Evolutionary conservation across 2,797 vertebrate species (phyloP).

Genomic region (Tamandua tetradactyla): DNA sequence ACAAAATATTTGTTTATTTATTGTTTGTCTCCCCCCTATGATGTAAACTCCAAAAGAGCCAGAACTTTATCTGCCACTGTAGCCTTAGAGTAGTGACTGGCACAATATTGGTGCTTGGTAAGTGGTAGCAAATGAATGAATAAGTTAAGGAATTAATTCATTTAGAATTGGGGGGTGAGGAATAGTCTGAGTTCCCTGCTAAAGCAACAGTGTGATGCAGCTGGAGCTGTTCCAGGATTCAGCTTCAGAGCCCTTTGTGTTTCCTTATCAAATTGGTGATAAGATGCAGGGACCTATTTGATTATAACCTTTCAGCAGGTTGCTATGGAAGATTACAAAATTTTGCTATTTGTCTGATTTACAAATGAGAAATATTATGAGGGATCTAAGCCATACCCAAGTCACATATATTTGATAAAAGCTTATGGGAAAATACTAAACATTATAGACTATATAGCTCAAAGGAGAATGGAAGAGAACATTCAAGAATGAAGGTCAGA

Average conservation of each 20-base stretch:
- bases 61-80: neutral
- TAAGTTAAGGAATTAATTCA: neutral
- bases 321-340: slow-evolving; percentile 67
- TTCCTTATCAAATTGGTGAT: slow-evolving; percentile 34
- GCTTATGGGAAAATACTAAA: slow-evolving; percentile 43
- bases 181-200: neutral
- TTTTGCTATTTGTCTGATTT: slow-evolving; percentile 63
- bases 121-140: neutral
- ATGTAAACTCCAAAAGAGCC: neutral
- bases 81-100: neutral
- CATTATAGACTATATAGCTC: slow-evolving; percentile 21
- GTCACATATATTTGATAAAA: slow-evolving; percentile 37
- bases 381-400: slow-evolving; percentile 34
- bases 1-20: too few species aligned
- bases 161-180: neutral
- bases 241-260: neutral
- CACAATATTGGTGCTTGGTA: neutral
- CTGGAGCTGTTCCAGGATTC: neutral
- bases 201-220: neutral
- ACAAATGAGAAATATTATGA: slow-evolving; percentile 43
- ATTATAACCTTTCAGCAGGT: slow-evolving; percentile 66
- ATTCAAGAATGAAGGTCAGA: neutral
- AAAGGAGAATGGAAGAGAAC: neutral
- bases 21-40: neutral
- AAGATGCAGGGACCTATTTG: slow-evolving; percentile 60